A percentile compares a stretch with the other conserved stretches of the same genome.
phyloP scores from a whole-genome alignment of 2,888 invertebrate species.

The Pollenia griseotomentosa region DNA sequence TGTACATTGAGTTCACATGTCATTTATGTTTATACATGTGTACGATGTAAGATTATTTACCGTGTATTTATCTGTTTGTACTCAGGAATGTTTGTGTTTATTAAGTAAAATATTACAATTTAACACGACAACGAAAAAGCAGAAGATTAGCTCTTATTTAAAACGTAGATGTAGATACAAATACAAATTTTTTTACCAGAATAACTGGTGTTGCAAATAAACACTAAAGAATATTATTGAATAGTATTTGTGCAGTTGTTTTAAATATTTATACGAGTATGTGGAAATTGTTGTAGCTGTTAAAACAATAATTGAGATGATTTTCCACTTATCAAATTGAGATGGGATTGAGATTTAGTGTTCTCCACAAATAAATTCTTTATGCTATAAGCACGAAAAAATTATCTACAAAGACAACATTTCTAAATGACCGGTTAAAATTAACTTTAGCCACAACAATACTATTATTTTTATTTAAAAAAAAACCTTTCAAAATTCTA shows the following conservation, averaged over 20 bases:
- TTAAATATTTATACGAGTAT: background rate
- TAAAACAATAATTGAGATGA: conserved; percentile 39
- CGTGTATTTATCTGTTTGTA: conserved; percentile 1
- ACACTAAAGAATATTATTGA: background rate
- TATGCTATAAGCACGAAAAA: background rate
- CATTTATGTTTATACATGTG: conserved; percentile 18
- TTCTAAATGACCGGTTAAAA: background rate
- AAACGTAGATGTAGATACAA: conserved; percentile 21
- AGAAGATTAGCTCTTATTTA: conserved; percentile 29
- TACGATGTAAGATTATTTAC: conserved; percentile 2
- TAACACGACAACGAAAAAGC: conserved; percentile 27
- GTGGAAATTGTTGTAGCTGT: background rate
- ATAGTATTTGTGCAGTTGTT: conserved; percentile 17
- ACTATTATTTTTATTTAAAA: too few relatives aligned
- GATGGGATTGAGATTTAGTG: conserved; percentile 21
- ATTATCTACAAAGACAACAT: background rate
- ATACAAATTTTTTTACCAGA: conserved; percentile 10
- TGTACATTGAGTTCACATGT: conserved; percentile 50
- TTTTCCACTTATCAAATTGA: conserved; percentile 56
- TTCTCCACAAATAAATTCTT: conserved; percentile 3
- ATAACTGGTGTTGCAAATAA: conserved; percentile 23
- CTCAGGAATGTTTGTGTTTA: conserved; percentile 18
- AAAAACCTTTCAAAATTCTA: too few relatives aligned
- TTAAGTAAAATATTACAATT: conserved; percentile 58
- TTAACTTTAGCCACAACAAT: background rate